Evolutionary conservation across 2,888 invertebrate genomes (phyloP).

Genomic region (Slavum lentiscoides): DNA sequence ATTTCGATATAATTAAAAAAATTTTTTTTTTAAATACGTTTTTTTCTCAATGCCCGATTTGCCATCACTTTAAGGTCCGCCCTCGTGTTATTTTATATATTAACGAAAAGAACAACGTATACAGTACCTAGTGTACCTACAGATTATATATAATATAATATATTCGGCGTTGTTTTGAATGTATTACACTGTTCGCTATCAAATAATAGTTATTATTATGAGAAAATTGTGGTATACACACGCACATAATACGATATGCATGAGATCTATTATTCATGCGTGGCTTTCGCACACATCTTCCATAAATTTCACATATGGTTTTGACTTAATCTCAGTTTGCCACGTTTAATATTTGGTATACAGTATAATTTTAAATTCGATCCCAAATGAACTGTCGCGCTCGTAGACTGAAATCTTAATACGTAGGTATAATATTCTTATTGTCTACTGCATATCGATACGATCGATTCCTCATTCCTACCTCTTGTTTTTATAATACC

Average conservation of each 20-base stretch:
- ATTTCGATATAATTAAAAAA: too few relatives aligned
- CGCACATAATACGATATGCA: background rate
- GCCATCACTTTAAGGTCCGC: too few relatives aligned
- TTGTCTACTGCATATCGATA: too few relatives aligned
- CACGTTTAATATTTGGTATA: slow-evolving; percentile 33
- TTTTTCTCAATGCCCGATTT: too few relatives aligned
- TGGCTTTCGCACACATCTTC: background rate
- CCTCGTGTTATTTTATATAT: too few relatives aligned
- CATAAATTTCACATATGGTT: background rate
- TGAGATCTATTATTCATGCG: background rate
- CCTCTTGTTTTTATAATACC: background rate
- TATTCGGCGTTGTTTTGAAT: too few relatives aligned
- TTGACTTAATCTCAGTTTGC: slow-evolving; percentile 8
- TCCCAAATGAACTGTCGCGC: slow-evolving; percentile 16
- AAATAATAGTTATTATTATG: too few relatives aligned
- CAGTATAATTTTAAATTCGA: slow-evolving; percentile 9
- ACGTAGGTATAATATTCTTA: slow-evolving; percentile 2
- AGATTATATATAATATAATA: too few relatives aligned
- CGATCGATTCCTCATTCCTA: background rate
- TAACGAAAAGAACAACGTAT: too few relatives aligned
- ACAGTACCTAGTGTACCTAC: too few relatives aligned
- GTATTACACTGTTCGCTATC: too few relatives aligned
- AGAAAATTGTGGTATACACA: background rate
- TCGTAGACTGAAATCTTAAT: background rate
- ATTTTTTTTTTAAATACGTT: too few relatives aligned